phyloP scores from a whole-genome alignment of 2,888 invertebrate genomes.

The Loripinus fragilis region DNA sequence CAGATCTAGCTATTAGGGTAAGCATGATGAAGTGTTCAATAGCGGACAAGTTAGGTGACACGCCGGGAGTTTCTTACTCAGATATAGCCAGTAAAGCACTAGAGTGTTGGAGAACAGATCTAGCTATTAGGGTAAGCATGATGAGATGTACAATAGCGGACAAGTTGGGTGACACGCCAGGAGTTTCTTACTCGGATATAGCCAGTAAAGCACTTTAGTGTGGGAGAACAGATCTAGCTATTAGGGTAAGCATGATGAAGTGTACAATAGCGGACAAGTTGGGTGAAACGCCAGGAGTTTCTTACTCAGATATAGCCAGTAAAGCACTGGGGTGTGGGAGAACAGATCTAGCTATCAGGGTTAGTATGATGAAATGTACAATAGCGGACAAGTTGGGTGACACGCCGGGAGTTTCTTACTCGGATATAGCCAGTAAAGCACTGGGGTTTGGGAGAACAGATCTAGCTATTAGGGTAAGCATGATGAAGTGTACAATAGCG shows the following conservation, averaged over 20 bases:
- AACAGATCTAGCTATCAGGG: slow-evolving; percentile 95
- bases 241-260: slow-evolving; percentile 90
- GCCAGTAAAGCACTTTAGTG: slow-evolving; percentile 95
- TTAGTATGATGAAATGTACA: too few species aligned
- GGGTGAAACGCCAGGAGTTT: slow-evolving; percentile 92
- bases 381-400: slow-evolving; percentile 94
- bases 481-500: too few species aligned
- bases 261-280: too few species aligned
- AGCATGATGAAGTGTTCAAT: too few species aligned
- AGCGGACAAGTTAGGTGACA: slow-evolving; percentile 93
- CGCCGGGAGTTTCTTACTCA: slow-evolving; percentile 95
- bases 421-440: slow-evolving; percentile 96
- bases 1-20: slow-evolving; percentile 95
- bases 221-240: slow-evolving; percentile 94
- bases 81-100: slow-evolving; percentile 96
- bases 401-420: slow-evolving; percentile 94
- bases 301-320: slow-evolving; percentile 96
- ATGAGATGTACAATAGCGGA: too few species aligned
- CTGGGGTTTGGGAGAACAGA: slow-evolving; percentile 94
- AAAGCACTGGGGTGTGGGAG: slow-evolving; percentile 95
- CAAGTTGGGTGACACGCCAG: slow-evolving; percentile 92
- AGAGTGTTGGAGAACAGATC: slow-evolving; percentile 92
- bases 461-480: slow-evolving; percentile 92
- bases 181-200: slow-evolving; percentile 97
- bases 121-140: slow-evolving; percentile 92